Conservation (phyloP, 2,797 vertebrate species). For the Catostomus latipinnis region DNA sequence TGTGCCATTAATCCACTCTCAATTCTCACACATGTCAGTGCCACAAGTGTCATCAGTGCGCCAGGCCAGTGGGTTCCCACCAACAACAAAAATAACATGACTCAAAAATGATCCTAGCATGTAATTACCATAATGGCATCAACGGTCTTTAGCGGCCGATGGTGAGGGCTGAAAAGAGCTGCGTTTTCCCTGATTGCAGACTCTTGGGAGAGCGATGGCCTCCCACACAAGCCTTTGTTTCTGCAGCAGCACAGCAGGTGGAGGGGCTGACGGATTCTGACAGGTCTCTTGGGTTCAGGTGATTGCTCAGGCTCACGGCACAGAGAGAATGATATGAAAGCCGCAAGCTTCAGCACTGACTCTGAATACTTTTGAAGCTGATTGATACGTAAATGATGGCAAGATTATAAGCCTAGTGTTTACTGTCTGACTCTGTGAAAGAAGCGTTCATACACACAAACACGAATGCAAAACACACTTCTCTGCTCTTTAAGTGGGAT, state of each 20-base stretch:
- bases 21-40: constrained; percentile 6
- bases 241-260: constrained; percentile 34
- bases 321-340: constrained; percentile 19
- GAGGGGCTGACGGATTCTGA: constrained; percentile 38
- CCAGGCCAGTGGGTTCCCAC: neutral
- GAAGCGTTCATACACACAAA: constrained; percentile 8
- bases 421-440: neutral
- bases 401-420: constrained; percentile 30
- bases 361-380: constrained; percentile 36
- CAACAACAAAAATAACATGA: constrained; percentile 34
- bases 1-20: constrained; percentile 21
- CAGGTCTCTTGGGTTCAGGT: constrained; percentile 43
- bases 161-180: neutral
- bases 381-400: constrained; percentile 33
- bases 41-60: neutral
- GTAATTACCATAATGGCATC: constrained; percentile 39
- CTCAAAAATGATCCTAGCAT: constrained; percentile 36
- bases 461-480: neutral
- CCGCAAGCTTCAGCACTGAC: neutral
- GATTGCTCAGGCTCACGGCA: constrained; percentile 29
- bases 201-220: constrained; percentile 36
- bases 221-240: constrained; percentile 46
- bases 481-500: no score
- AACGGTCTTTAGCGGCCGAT: neutral
- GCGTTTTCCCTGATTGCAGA: constrained; percentile 40